Percentiles rank a stretch among this genome's conserved stretches.
phyloP scores from a whole-genome alignment of 2,888 invertebrate species.

The Oscheius sp. region DNA sequence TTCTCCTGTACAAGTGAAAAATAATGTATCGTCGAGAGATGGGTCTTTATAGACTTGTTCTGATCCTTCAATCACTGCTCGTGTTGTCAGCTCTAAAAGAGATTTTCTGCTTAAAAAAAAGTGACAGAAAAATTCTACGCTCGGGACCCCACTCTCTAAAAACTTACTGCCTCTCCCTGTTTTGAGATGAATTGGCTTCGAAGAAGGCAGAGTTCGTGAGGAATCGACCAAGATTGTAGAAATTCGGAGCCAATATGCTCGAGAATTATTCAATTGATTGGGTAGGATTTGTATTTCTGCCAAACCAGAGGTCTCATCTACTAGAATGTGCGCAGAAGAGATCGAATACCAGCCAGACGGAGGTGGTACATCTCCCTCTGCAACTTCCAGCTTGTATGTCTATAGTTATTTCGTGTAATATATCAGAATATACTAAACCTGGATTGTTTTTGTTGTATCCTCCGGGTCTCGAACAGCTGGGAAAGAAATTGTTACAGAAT shows the following conservation, averaged over 20 bases:
- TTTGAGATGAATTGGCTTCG: slow-evolving; percentile 48
- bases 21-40: slow-evolving; percentile 34
- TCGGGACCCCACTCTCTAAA: slow-evolving; percentile 3
- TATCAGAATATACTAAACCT: slow-evolving; percentile 28
- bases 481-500: slow-evolving; percentile 46
- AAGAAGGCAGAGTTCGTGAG: slow-evolving; percentile 45
- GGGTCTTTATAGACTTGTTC: slow-evolving; percentile 42
- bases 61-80: slow-evolving; percentile 36
- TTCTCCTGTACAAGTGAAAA: slow-evolving; percentile 39
- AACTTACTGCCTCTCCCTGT: slow-evolving; percentile 53
- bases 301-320: slow-evolving; percentile 34
- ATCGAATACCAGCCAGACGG: slow-evolving; percentile 39
- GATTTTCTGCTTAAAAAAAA: background rate
- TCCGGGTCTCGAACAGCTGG: slow-evolving; percentile 50
- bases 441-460: slow-evolving; percentile 49
- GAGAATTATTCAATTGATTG: slow-evolving; percentile 35
- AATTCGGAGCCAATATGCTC: slow-evolving; percentile 52
- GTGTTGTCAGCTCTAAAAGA: slow-evolving; percentile 40
- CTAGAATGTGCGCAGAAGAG: background rate
- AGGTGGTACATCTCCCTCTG: slow-evolving; percentile 44
- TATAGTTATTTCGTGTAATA: slow-evolving; percentile 24
- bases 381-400: slow-evolving; percentile 45
- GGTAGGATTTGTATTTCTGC: slow-evolving; percentile 24
- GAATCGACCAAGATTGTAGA: slow-evolving; percentile 42
- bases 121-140: background rate